phyloP scores from a whole-genome alignment of 2,113 vertebrate genomes.

The Nothocercus nigrocapillus region DNA sequence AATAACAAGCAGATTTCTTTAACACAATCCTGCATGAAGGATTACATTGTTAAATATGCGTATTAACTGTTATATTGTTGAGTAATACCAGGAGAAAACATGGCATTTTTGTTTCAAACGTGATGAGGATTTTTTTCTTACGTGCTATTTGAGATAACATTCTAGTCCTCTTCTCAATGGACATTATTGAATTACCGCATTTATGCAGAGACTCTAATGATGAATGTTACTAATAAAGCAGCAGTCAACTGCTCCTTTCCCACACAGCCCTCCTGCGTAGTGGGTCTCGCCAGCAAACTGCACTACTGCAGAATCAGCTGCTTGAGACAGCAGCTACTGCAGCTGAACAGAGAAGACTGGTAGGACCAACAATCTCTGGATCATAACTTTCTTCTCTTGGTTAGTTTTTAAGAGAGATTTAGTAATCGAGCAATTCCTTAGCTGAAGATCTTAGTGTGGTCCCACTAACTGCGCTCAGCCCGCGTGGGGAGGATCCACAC shows the following conservation, averaged over 20 bases:
- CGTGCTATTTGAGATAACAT: neutral
- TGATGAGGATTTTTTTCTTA: neutral
- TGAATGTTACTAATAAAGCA: constrained; percentile 2
- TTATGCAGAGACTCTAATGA: neutral
- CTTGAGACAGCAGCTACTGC: neutral
- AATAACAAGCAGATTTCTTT: neutral
- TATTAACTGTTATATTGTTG: neutral
- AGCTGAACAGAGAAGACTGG: neutral
- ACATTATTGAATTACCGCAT: neutral
- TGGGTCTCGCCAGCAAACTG: neutral
- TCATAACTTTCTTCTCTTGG: neutral
- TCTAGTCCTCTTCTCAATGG: neutral
- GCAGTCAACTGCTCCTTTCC: neutral
- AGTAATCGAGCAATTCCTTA: neutral
- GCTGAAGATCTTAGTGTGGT: too few relatives aligned
- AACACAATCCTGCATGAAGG: neutral
- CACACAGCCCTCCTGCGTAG: neutral
- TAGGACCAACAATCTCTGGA: neutral
- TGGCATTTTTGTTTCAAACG: neutral
- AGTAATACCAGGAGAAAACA: neutral
- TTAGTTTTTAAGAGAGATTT: neutral
- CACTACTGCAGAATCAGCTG: neutral
- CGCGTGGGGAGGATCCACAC: too few relatives aligned
- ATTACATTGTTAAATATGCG: neutral
- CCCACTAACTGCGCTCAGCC: too few relatives aligned